These are phyloP conservation scores for Notothenia rossii DNA, from an alignment of 2,113 vertebrate species.

Conservation along the genomic window DNA sequence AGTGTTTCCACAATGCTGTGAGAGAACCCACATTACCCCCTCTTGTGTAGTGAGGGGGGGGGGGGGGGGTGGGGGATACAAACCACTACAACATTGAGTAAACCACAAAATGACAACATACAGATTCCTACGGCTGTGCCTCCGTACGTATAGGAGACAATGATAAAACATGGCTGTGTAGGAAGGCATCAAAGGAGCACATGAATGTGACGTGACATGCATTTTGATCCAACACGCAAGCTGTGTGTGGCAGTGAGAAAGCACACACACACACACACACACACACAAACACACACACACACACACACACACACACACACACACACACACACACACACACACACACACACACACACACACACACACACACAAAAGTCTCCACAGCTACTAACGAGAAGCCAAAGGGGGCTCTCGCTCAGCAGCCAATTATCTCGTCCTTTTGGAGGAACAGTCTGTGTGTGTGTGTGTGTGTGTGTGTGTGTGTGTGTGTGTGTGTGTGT, in stretches of 20 bases:
- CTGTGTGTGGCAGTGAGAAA: neutral
- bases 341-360: too few species aligned
- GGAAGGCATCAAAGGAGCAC: slow-evolving; percentile 44
- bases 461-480: slow-evolving; percentile 22
- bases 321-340: too few species aligned
- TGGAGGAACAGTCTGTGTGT: slow-evolving; percentile 42
- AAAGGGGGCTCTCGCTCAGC: slow-evolving; percentile 74
- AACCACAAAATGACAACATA: slow-evolving; percentile 9
- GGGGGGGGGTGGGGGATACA: neutral
- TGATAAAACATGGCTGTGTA: slow-evolving; percentile 28
- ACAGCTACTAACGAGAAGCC: slow-evolving; percentile 77
- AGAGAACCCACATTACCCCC: slow-evolving; percentile 50
- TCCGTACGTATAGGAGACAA: neutral
- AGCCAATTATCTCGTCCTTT: slow-evolving; percentile 79
- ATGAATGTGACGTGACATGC: slow-evolving; percentile 35
- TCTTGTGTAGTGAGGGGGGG: slow-evolving; percentile 2
- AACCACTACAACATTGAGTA: neutral
- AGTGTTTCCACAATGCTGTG: slow-evolving; percentile 27
- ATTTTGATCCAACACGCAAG: slow-evolving; percentile 38
- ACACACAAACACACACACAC: neutral
- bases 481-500: slow-evolving; percentile 19
- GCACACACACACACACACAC: neutral
- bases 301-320: too few species aligned
- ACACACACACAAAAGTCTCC: slow-evolving; percentile 14
- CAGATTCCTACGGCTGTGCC: neutral